Conservation (phyloP, 2,113 vertebrate genomes). For the Hemicordylus capensis region DNA sequence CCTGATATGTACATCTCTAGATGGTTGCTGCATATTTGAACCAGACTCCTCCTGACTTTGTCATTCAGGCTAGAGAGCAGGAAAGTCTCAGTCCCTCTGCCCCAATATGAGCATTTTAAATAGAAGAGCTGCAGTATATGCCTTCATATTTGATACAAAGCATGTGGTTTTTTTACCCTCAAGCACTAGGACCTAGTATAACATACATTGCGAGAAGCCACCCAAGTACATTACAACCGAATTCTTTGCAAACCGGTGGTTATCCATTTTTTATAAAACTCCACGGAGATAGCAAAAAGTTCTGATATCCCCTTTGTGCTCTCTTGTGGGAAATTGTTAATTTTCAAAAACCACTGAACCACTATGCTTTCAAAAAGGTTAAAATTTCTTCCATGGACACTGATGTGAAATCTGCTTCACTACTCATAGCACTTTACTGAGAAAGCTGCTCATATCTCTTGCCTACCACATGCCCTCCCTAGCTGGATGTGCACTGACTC, state of each 20-base stretch:
- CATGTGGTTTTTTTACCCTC: neutral
- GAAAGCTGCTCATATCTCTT: neutral
- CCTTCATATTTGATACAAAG: neutral
- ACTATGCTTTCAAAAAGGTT: neutral
- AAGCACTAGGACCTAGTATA: neutral
- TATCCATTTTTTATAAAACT: neutral
- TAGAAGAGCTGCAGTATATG: neutral
- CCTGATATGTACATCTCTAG: too few relatives aligned
- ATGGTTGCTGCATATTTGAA: too few relatives aligned
- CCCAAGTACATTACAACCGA: neutral
- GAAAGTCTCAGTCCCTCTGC: neutral
- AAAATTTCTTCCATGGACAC: neutral
- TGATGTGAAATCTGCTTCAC: neutral
- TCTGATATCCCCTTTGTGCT: neutral
- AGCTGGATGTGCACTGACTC: neutral
- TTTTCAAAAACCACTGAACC: conserved; percentile 20
- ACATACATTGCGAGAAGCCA: neutral
- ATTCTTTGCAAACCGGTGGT: neutral
- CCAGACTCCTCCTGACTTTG: neutral
- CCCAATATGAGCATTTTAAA: neutral
- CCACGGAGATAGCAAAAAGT: neutral
- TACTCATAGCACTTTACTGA: neutral
- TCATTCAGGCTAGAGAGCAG: neutral
- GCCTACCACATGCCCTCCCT: neutral
- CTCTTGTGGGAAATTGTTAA: conserved; percentile 1